These are phyloP conservation scores for Drosophila repleta DNA, from an alignment of 1,140 invertebrate genomes.

Conservation along the genomic window DNA sequence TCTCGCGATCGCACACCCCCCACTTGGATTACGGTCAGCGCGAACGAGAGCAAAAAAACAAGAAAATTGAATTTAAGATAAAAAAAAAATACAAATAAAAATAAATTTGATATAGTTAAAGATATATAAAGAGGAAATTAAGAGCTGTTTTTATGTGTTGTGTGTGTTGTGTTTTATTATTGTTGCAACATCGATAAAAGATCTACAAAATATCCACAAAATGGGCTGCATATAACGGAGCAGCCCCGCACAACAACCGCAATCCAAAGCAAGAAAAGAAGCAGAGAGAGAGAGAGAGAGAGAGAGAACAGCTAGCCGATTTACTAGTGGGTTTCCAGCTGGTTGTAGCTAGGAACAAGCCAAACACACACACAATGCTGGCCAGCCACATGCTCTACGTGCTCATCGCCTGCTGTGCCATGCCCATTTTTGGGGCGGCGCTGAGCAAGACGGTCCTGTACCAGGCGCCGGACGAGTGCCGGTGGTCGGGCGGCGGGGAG, in stretches of 20 bases:
- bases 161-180: slow-evolving; percentile 52
- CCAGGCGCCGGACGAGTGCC: slow-evolving; percentile 93
- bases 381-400: slow-evolving; percentile 73
- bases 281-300: not conserved
- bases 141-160: slow-evolving; percentile 50
- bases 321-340: slow-evolving; percentile 15
- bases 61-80: slow-evolving; percentile 46
- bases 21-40: slow-evolving; percentile 82
- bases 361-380: slow-evolving; percentile 56
- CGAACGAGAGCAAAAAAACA: slow-evolving; percentile 55
- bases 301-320: not conserved
- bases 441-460: slow-evolving; percentile 89
- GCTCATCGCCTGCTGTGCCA: slow-evolving; percentile 87
- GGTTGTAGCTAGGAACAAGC: slow-evolving; percentile 30
- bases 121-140: slow-evolving; percentile 49
- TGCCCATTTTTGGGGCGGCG: slow-evolving; percentile 88
- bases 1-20: slow-evolving; percentile 65
- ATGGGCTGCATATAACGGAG: slow-evolving; percentile 64
- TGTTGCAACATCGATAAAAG: slow-evolving; percentile 47
- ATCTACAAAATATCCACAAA: slow-evolving; percentile 54
- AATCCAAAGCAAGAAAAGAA: slow-evolving; percentile 7
- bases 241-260: slow-evolving; percentile 23
- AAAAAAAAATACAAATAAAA: no score
- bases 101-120: slow-evolving; percentile 43
- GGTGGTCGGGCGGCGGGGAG: slow-evolving; percentile 88